Percentiles rank a stretch among this genome's conserved stretches.
Evolutionary conservation across 2,113 vertebrate species (phyloP).

Genomic region (Brachypteracias leptosomus): DNA sequence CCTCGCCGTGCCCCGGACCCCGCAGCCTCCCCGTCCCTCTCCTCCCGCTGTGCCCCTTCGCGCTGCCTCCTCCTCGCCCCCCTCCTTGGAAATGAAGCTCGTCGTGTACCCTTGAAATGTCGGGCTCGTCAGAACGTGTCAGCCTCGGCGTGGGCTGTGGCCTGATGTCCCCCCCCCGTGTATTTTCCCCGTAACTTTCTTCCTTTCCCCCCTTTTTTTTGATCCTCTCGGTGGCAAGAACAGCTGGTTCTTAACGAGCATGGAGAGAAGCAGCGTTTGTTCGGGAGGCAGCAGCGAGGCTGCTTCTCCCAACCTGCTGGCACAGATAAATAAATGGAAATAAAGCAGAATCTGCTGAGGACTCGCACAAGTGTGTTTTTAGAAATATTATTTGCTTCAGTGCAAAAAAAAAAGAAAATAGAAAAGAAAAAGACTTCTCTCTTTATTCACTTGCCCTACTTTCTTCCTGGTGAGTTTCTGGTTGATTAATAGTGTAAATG

Average conservation of each 20-base stretch:
- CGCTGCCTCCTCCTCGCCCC: background rate
- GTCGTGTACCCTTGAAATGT: conserved; percentile 14
- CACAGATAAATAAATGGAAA: background rate
- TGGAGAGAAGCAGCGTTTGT: background rate
- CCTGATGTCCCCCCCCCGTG: background rate
- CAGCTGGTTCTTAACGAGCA: background rate
- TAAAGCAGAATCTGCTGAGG: background rate
- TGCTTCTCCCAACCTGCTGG: background rate
- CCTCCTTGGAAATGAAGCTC: background rate
- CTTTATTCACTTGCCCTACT: conserved; percentile 32
- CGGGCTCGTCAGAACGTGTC: background rate
- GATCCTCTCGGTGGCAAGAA: background rate
- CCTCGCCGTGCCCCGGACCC: too few relatives aligned
- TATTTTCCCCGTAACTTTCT: background rate
- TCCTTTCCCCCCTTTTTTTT: background rate
- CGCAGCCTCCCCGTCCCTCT: background rate
- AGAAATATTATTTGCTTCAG: conserved; percentile 34
- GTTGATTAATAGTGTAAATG: conserved; percentile 13
- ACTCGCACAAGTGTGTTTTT: conserved; percentile 17
- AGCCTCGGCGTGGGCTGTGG: conserved; percentile 8
- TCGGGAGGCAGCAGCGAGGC: background rate
- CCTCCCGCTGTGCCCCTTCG: background rate
- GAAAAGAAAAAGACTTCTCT: background rate
- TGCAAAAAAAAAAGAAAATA: background rate
- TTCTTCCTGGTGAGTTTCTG: background rate